Percentiles rank a stretch among this genome's conserved stretches.
Evolutionary conservation across 2,888 invertebrate species (phyloP).

Genomic region (Apamea epomidion): DNA sequence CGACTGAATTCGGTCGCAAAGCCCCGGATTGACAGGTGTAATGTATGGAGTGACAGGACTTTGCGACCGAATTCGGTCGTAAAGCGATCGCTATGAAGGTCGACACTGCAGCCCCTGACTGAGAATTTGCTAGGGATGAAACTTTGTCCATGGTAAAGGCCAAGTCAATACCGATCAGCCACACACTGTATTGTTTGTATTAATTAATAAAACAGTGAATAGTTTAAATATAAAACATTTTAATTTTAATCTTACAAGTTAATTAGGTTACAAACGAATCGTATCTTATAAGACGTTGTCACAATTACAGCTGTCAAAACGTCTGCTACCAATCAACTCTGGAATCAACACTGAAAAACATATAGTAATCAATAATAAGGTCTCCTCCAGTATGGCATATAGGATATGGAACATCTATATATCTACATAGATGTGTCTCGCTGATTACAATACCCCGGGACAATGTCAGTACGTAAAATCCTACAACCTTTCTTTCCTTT

Average conservation of each 20-base stretch:
- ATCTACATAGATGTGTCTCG: neutral
- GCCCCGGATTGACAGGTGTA: too few species aligned
- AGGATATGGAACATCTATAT: neutral
- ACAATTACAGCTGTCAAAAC: too few species aligned
- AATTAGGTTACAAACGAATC: neutral
- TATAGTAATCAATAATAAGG: neutral
- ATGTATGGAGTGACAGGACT: too few species aligned
- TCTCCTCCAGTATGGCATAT: neutral
- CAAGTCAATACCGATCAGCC: neutral
- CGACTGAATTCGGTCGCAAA: too few species aligned
- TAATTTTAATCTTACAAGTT: neutral
- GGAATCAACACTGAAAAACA: neutral
- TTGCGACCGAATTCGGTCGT: too few species aligned
- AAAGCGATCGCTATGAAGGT: too few species aligned
- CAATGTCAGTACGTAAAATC: neutral
- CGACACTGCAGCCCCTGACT: too few species aligned
- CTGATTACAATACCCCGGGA: neutral
- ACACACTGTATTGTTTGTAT: neutral
- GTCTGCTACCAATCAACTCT: neutral
- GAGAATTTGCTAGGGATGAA: neutral
- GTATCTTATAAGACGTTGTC: too few species aligned
- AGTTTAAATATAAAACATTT: too few species aligned
- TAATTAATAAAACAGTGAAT: too few species aligned
- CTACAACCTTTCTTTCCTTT: neutral
- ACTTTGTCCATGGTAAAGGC: neutral